Evolutionary conservation across 2,797 vertebrate species (phyloP), one percentile per base, ranked within the genome.

Genomic region (Eulemur rubriventer): DNA sequence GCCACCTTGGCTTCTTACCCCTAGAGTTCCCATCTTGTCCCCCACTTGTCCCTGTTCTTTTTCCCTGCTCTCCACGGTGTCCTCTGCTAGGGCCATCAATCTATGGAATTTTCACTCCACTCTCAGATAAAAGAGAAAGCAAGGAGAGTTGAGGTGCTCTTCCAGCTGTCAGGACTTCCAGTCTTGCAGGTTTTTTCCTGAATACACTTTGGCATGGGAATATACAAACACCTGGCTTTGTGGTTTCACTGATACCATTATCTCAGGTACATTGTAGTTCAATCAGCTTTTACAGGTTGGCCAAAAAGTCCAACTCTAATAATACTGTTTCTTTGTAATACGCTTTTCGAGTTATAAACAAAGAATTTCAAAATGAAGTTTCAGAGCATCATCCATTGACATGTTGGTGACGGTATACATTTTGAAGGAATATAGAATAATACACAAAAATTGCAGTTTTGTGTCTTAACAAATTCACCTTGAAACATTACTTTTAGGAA

Each of bases 281-380:
- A 69, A 3, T 65, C 3, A 35, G 28, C n/a, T 93, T 96, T 91
- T 52, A 67, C 0, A 72, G 50, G 14, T 30, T 92, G 81, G 48
- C 7, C 10, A 67, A 18, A 50, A 91, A 80, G 75, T 81, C 65
- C 41, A 94, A n/a, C 76, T 79, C 43, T 67, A 72, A 69, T 87
- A 11, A 63, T 87, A 13, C 18, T 90, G 6, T 94, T 38, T 89
- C 46, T 95, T 89, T 91, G 33, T 84, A 85, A 90, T 79, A 43
- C 12, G 6, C 4, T 33, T 76, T 90, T 46, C 55, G 18, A 94
- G 16, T 65, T 95, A 43, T 43, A 67, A 89, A 80, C 7, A 70
- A 28, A 67, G 38, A 38, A 88, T 92, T 94, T 78, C 59, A 63
- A 85, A 92, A n/a, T 91, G 14, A 93, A 78, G 33, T 90, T 95